Evolutionary conservation across 2,797 vertebrate species (phyloP), one percentile per base, ranked within the genome.

Genomic region (Hozukius guyotensis): DNA sequence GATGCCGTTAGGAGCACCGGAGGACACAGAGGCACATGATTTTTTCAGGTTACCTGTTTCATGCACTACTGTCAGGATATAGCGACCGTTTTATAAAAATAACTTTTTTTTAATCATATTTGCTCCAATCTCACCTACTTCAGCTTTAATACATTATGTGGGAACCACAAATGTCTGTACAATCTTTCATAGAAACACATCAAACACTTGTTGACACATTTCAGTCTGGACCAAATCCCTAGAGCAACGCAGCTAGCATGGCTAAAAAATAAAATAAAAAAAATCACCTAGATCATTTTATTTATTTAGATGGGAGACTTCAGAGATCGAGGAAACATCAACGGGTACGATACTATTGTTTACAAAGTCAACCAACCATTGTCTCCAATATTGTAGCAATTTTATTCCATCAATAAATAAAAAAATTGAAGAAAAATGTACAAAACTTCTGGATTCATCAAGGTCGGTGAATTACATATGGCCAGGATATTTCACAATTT

Each of bases 331-430:
- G 20, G 25, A 74, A 24, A 29, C 34, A 52, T 12, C 11, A 36
- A 18, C n/a, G 9, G 8, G 6, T 16, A 16, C 1, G 2, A 27
- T 5, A 22, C 4, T 53, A n/a, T 62, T 75, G n/a, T 34, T 20
- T 31, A 18, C 4, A 27, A 72, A 62, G 31, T 64, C 34, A 46
- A 73, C 13, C 22, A 85, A 60, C 22, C 25, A 76, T 36, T 36
- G 5, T 49, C 6, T 80, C 10, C 4, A 67, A 32, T 63, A 24
- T 36, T 57, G 20, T 24, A 66, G 18, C 2, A 34, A 29, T 77
- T 88, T 84, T 66, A 77, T 87, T 90, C 66, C 31, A 49, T 13
- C 25, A 83, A 91, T 90, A 88, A 93, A 91, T 90, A 88, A 57
- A 57, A 82, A 81, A 52, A 46, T 3, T 72, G 18, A 53, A 56